Evolutionary conservation across 2,888 invertebrate species (phyloP).

Genomic region (Metellina segmentata): DNA sequence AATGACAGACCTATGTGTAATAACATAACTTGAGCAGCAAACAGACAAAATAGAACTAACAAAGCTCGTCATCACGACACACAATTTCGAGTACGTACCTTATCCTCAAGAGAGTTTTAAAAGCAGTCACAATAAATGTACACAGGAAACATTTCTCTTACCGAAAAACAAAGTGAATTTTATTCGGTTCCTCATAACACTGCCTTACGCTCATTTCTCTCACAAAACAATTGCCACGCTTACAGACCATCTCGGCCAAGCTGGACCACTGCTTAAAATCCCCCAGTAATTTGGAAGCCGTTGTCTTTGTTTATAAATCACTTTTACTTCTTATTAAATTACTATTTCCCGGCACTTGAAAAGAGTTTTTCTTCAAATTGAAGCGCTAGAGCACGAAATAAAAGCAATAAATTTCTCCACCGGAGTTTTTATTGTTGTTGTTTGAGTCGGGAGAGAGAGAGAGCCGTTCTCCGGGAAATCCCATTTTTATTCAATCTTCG

Average conservation of each 20-base stretch:
- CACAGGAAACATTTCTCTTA: too few relatives aligned
- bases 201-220: neutral
- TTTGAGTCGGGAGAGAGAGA: too few relatives aligned
- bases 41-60: too few relatives aligned
- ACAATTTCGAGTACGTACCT: too few relatives aligned
- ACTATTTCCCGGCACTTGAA: constrained; percentile 32
- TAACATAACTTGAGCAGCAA: too few relatives aligned
- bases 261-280: neutral
- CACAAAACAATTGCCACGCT: neutral
- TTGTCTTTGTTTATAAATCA: constrained; percentile 60
- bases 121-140: too few relatives aligned
- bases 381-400: constrained; percentile 25
- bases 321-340: constrained; percentile 56
- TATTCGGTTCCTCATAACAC: too few relatives aligned
- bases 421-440: constrained; percentile 1
- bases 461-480: neutral
- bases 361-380: constrained; percentile 35
- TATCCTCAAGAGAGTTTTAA: too few relatives aligned
- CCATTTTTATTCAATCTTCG: constrained; percentile 41
- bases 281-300: neutral
- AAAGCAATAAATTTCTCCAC: constrained; percentile 50
- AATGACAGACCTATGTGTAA: too few relatives aligned
- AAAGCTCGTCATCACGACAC: too few relatives aligned
- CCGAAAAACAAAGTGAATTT: too few relatives aligned
- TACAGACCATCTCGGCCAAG: neutral